Evolutionary conservation across 2,113 vertebrate species (phyloP).

Genomic region (Cyphomyrus discorhynchus): DNA sequence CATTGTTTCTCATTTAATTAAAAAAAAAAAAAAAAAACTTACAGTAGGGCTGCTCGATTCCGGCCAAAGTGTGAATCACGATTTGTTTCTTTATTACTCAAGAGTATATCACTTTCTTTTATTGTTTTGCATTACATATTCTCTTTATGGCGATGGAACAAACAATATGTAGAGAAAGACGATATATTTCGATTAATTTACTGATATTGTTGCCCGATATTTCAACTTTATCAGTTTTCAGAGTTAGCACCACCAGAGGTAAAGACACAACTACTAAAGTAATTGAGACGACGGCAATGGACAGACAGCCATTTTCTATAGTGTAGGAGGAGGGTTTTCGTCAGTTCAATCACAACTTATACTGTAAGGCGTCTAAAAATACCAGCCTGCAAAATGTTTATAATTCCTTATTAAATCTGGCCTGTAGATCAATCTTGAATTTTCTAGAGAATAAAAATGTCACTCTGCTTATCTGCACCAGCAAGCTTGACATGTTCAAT

Average conservation of each 20-base stretch:
- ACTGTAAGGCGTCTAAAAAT: not conserved
- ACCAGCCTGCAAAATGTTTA: not conserved
- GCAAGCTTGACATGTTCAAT: not conserved
- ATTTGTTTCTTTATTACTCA: not conserved
- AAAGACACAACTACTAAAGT: not conserved
- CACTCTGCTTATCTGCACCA: not conserved
- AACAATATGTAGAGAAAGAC: not conserved
- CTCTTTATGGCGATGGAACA: not conserved
- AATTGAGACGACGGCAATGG: not conserved
- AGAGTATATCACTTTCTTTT: not conserved
- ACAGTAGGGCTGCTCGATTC: not conserved
- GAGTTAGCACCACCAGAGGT: not conserved
- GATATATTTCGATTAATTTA: not conserved
- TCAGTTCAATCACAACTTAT: not conserved
- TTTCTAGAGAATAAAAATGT: not conserved
- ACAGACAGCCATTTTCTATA: not conserved
- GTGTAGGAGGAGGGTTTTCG: not conserved
- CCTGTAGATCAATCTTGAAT: not conserved
- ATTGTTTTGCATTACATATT: not conserved
- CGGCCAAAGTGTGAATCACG: not conserved
- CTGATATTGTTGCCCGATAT: not conserved
- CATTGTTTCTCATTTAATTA: not conserved
- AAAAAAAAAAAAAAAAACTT: no score
- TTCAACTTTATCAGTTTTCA: not conserved
- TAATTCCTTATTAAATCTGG: not conserved